These are phyloP conservation scores for Callocephalon fimbriatum DNA, from an alignment of 2,113 vertebrate genomes.

Conservation along the genomic window DNA sequence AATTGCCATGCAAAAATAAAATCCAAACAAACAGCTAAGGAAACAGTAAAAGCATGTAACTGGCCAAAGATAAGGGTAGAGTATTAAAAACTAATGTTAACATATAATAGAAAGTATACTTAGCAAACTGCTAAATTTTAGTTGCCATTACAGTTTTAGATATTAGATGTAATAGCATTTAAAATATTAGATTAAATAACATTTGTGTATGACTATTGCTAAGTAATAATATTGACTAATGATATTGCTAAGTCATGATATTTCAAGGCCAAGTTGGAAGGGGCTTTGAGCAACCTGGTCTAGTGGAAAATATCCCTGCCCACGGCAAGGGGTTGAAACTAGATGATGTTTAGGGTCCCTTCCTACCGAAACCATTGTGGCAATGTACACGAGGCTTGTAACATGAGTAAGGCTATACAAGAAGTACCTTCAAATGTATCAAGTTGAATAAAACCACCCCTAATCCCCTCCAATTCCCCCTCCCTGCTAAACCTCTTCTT, in stretches of 20 bases:
- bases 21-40: neutral
- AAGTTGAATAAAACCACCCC: neutral
- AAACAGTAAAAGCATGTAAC: neutral
- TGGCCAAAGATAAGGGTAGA: neutral
- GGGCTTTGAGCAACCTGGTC: neutral
- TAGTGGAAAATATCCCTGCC: neutral
- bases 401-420: neutral
- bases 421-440: neutral
- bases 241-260: neutral
- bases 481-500: too few relatives aligned
- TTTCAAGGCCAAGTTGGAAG: neutral
- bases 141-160: neutral
- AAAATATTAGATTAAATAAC: neutral
- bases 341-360: neutral
- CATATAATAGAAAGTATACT: neutral
- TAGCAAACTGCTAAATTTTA: neutral
- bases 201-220: neutral
- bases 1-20: neutral
- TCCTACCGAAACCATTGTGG: neutral
- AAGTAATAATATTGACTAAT: neutral
- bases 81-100: neutral
- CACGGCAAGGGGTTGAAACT: neutral
- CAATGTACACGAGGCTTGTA: neutral
- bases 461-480: neutral
- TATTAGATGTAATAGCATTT: neutral